Conservation (phyloP, 2,888 invertebrate genomes). For the Cylloceria caligata region DNA sequence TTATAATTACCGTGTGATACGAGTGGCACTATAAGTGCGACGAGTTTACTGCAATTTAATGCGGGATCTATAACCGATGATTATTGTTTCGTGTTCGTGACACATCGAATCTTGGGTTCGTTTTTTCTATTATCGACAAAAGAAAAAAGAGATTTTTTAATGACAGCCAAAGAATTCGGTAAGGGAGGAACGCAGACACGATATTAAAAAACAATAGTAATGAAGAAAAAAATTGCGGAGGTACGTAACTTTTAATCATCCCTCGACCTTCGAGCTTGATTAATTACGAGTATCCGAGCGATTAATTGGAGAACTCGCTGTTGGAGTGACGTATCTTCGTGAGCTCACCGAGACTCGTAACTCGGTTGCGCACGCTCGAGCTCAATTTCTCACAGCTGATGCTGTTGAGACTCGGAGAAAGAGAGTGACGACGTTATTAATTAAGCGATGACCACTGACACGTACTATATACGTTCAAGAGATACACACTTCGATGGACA, state of each 20-base stretch:
- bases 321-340: conserved; percentile 57
- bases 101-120: not conserved
- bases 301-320: conserved; percentile 56
- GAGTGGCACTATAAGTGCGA: conserved; percentile 27
- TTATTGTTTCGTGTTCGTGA: conserved; percentile 15
- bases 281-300: conserved; percentile 55
- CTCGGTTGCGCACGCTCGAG: conserved; percentile 18
- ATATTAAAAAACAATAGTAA: not conserved
- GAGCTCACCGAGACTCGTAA: conserved; percentile 22
- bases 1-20: conserved; percentile 21
- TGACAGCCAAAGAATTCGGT: conserved; percentile 14
- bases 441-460: conserved; percentile 19
- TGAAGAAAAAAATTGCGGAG: conserved; percentile 15
- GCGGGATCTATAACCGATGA: conserved; percentile 21
- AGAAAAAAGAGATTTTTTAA: not conserved
- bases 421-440: conserved; percentile 56
- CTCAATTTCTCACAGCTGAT: conserved; percentile 12
- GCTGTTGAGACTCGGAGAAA: conserved; percentile 16
- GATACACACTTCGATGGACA: not conserved
- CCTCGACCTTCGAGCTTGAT: conserved; percentile 30
- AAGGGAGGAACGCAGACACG: conserved; percentile 11
- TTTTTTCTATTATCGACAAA: conserved; percentile 3
- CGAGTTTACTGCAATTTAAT: conserved; percentile 30
- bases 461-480: not conserved
- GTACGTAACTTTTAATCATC: conserved; percentile 29